Evolutionary conservation across 2,888 invertebrate species (phyloP), one percentile per base, ranked within the genome.

Genomic region (Spodoptera littoralis): DNA sequence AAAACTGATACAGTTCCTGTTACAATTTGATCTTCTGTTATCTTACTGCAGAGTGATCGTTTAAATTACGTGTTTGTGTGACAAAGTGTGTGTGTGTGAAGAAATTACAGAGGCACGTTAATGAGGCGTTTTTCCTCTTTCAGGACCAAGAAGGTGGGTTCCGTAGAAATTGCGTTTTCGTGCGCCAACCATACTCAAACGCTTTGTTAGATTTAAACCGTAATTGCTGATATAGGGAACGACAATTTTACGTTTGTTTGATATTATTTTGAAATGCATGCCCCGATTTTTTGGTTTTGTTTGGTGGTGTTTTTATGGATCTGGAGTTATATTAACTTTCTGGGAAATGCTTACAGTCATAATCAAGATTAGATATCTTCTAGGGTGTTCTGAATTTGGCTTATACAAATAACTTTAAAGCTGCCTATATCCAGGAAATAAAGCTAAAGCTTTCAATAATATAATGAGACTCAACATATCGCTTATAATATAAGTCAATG

Each of bases 71-170:
- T 70, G 62, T 59, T 58, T 36, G 58, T 70, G 60, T 71, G 52
- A 49, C 53, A 59, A 22, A 52, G 60, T 49, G 0, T 60, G 18
- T 36, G 57, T 55, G 44, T 65, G 53, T 43, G 41, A 53, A 48
- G 52, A 65, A 61, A 75, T 70, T 70, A 62, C 46, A 46, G 58
- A 13, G 49, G 27, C 22, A 13, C 42, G 43, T 63, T 69, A 75
- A 76, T 67, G 67, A 56, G 60, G 50, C 54, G 60, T 64, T 72
- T 74, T 76, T 76, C 58, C 60, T 49, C 27, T 13, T 27, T 4
- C 43, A 52, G 30, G 30, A 46, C 45, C 50, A 50, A 44, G 24
- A 55, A 65, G 60, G 75, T 60, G 24, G 50, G 71, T 60, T 52
- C 18, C 0, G n/a, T 36, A 18, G n/a, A 11, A 50, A 70, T 74